phyloP scores from a whole-genome alignment of 2,113 vertebrate species.

The Eurystomus gularis region DNA sequence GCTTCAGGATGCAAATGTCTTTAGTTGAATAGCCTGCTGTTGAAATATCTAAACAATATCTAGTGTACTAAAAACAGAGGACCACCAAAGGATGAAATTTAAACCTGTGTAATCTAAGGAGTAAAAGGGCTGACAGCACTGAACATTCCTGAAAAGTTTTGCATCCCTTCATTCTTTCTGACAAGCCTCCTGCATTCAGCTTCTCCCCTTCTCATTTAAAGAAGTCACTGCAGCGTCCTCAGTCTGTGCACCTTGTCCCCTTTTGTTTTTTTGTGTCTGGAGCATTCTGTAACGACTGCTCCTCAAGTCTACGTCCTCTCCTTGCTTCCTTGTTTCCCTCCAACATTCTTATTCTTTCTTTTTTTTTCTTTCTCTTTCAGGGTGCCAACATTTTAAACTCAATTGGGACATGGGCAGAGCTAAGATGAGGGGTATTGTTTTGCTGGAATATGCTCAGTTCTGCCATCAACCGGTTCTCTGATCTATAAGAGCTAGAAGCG shows the following conservation, averaged over 20 bases:
- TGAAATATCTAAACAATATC: background rate
- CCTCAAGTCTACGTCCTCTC: constrained; percentile 3
- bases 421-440: constrained; percentile 68
- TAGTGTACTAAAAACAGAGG: background rate
- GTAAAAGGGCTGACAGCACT: background rate
- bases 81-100: background rate
- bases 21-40: background rate
- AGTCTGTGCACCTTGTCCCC: background rate
- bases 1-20: background rate
- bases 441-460: constrained; percentile 65
- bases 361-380: constrained; percentile 67
- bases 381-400: constrained; percentile 63
- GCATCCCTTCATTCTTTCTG: background rate
- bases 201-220: background rate
- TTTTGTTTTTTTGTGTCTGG: background rate
- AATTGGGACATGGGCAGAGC: constrained; percentile 65
- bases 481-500: constrained; percentile 58
- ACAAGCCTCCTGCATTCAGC: background rate
- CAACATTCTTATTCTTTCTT: constrained; percentile 57
- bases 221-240: background rate
- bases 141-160: background rate
- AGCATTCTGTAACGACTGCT: background rate
- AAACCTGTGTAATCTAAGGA: background rate
- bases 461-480: constrained; percentile 64
- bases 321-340: constrained; percentile 36